Evolutionary conservation across 2,113 vertebrate genomes (phyloP).

Genomic region (Struthio camelus): DNA sequence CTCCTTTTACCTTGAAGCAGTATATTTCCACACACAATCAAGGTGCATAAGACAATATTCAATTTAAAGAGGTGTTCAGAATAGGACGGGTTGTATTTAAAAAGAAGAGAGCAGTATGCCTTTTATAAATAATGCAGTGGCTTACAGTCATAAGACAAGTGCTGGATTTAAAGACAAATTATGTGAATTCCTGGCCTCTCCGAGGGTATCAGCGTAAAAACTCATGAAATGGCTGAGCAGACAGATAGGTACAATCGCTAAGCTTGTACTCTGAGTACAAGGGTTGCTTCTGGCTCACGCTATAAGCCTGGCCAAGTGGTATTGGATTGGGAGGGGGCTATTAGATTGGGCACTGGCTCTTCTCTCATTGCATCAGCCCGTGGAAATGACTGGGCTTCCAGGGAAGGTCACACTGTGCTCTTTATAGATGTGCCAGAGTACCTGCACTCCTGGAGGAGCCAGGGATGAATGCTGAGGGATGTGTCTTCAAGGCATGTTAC

Average conservation of each 20-base stretch:
- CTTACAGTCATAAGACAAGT: not conserved
- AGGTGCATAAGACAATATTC: slow-evolving; percentile 31
- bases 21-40: slow-evolving; percentile 58
- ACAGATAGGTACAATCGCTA: not conserved
- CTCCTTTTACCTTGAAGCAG: slow-evolving; percentile 59
- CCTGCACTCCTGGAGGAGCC: accelerated
- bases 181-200: not conserved
- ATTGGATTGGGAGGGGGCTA: not conserved
- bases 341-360: not conserved
- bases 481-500: not conserved
- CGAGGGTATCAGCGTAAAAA: not conserved
- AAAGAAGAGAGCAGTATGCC: slow-evolving; percentile 3
- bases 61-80: slow-evolving; percentile 42
- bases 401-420: accelerated
- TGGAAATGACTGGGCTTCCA: not conserved
- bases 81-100: slow-evolving; percentile 35
- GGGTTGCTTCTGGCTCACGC: not conserved
- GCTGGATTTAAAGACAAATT: slow-evolving; percentile 24
- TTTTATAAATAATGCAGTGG: slow-evolving; percentile 58
- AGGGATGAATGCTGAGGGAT: not conserved
- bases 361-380: accelerated
- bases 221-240: not conserved
- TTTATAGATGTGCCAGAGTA: not conserved
- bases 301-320: not conserved
- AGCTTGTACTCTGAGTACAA: not conserved